A percentile compares a stretch with the other conserved stretches of the same genome.
These are phyloP conservation scores for rabbit (Oryctolagus cuniculus) DNA, from an alignment of 2,113 vertebrate genomes.

Conservation along the genomic window mOryCun1.1 NC_091453.1:25259001-25259500, in stretches of 20 bases:
- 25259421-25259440: conserved; percentile 80
- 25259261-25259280: conserved; percentile 73
- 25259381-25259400: conserved; percentile 79
- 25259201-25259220: conserved; percentile 70
- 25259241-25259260: conserved; percentile 77
- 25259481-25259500: conserved; percentile 62
- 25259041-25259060: conserved; percentile 18
- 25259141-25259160: conserved; percentile 62
- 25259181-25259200: conserved; percentile 59
- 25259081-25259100: conserved; percentile 54
- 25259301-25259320: conserved; percentile 76
- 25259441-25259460: conserved; percentile 71
- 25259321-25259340: conserved; percentile 76
- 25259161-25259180: conserved; percentile 63
- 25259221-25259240: conserved; percentile 74
- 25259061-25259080: conserved; percentile 27
- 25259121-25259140: conserved; percentile 12
- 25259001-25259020: conserved; percentile 39
- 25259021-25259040: conserved; percentile 26
- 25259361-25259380: conserved; percentile 81
- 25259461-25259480: conserved; percentile 77
- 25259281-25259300: conserved; percentile 77
- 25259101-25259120: conserved; percentile 56
- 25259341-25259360: conserved; percentile 71
- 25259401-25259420: conserved; percentile 76